Conservation (phyloP, 2,113 vertebrate species). For the Aspidoscelis tigris region DNA sequence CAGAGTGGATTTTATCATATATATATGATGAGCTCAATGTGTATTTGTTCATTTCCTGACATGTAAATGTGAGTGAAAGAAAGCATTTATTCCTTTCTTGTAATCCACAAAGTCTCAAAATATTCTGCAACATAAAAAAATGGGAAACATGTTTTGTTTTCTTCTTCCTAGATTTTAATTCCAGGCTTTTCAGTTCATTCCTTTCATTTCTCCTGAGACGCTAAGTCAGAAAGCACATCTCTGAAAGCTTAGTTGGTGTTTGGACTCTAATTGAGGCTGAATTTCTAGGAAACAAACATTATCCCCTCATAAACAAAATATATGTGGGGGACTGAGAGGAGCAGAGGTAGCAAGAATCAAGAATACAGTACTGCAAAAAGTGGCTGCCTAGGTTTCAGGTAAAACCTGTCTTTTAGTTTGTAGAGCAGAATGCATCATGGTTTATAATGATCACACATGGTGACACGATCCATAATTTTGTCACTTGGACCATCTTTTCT, state of each 20-base stretch:
- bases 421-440: not conserved
- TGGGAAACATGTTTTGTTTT: not conserved
- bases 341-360: no score
- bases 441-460: not conserved
- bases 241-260: not conserved
- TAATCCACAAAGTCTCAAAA: slow-evolving; percentile 3
- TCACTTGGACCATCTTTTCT: no score
- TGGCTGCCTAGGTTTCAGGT: not conserved
- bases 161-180: not conserved
- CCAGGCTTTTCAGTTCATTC: not conserved
- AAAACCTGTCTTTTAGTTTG: not conserved
- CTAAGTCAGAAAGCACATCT: not conserved
- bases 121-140: not conserved
- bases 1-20: no score
- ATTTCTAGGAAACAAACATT: not conserved
- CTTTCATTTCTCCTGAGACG: not conserved
- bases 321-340: not conserved
- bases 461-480: not conserved
- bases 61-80: not conserved
- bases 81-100: not conserved
- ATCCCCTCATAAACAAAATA: not conserved
- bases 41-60: not conserved
- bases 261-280: slow-evolving; percentile 5
- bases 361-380: no score
- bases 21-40: not conserved